A percentile compares a stretch with the other conserved stretches of the same genome.
phyloP scores from a whole-genome alignment of 23 tunicate species.

The Ascidia mentula region DNA sequence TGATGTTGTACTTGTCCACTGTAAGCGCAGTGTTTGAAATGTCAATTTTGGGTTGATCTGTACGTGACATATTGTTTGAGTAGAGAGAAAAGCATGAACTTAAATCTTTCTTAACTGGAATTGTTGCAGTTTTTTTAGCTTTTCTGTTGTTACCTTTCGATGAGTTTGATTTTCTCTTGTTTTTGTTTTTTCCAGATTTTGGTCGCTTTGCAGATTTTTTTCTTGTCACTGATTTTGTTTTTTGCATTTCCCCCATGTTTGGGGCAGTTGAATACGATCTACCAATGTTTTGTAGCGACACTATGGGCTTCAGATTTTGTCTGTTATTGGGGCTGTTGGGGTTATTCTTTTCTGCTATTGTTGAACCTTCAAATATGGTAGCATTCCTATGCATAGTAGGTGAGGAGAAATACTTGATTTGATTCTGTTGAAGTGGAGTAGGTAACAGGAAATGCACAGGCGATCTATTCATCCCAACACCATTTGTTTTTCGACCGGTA shows the following conservation, averaged over 20 bases:
- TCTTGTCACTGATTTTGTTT: not conserved
- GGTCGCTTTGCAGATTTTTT: slow-evolving; percentile 3
- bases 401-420: not conserved
- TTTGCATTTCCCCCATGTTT: not conserved
- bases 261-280: not conserved
- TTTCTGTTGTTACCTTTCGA: not conserved
- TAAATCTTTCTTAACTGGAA: not conserved
- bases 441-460: not conserved
- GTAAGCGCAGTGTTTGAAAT: not conserved
- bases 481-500: not conserved
- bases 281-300: not conserved
- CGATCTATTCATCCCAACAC: not conserved
- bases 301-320: not conserved
- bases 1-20: not conserved
- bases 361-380: not conserved
- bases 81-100: not conserved
- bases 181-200: not conserved
- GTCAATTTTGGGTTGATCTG: not conserved
- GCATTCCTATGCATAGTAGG: slow-evolving; percentile 2
- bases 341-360: not conserved
- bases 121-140: not conserved
- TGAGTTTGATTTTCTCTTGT: not conserved
- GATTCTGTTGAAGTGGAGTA: not conserved
- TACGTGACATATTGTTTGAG: not conserved
- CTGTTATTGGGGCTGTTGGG: not conserved